Percentiles rank a stretch among this genome's conserved stretches.
Conservation (phyloP, 2,113 vertebrate genomes). For the Microcebus lehilahytsara region DNA sequence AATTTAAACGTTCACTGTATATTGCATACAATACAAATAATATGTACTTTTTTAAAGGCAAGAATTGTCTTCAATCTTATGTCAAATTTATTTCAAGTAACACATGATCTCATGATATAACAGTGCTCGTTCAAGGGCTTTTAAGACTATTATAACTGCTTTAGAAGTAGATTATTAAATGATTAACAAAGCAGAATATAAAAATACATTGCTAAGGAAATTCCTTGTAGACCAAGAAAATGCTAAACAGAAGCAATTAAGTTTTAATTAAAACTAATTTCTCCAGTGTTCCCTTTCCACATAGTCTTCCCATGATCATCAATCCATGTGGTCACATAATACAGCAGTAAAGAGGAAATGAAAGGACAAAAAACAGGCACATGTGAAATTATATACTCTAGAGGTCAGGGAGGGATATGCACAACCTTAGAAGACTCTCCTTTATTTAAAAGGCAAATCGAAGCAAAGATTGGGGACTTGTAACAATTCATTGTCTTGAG, state of each 20-base stretch:
- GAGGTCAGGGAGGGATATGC: neutral
- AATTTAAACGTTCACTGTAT: neutral
- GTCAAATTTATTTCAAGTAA: slow-evolving; percentile 32
- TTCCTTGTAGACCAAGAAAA: neutral
- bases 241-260: neutral
- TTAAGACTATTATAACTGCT: slow-evolving; percentile 1
- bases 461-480: slow-evolving; percentile 26
- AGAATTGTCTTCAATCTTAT: neutral
- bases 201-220: neutral
- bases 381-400: neutral
- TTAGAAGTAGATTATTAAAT: neutral
- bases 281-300: neutral
- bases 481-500: slow-evolving; percentile 13
- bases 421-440: slow-evolving; percentile 1
- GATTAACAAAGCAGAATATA: neutral
- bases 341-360: neutral
- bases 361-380: neutral
- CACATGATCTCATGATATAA: neutral
- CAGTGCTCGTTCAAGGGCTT: neutral
- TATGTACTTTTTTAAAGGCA: neutral
- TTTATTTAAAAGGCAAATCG: slow-evolving; percentile 26
- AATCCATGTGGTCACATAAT: slow-evolving; percentile 1
- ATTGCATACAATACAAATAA: neutral
- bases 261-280: neutral
- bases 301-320: neutral